Conservation (phyloP, 2,888 invertebrate genomes). For the Serrognathus titanus region DNA sequence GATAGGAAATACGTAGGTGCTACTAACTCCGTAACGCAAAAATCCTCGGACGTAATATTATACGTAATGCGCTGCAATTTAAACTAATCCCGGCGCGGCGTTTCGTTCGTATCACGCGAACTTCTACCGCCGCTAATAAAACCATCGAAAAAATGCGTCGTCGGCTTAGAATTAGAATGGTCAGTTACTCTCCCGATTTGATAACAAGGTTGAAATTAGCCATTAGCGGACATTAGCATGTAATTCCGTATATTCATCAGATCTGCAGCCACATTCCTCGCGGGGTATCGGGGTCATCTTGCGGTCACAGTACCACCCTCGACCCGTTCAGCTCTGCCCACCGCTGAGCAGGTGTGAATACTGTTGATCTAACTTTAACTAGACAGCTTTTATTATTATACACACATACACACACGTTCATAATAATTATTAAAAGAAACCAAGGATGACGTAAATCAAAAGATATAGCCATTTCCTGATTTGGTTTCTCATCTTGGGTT, state of each 20-base stretch:
- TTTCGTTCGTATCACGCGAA: constrained; percentile 9
- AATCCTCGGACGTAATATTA: not conserved
- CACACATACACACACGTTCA: too few species aligned
- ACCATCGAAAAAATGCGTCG: constrained; percentile 11
- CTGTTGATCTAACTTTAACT: not conserved
- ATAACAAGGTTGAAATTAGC: constrained; percentile 31
- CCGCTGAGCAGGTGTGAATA: constrained; percentile 11
- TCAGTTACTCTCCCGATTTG: constrained; percentile 6
- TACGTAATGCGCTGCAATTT: not conserved
- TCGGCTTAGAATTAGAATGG: not conserved
- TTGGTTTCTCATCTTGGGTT: not conserved
- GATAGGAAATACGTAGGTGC: constrained; percentile 9
- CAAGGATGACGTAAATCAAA: too few species aligned
- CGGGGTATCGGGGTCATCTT: constrained; percentile 38
- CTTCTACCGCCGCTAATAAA: constrained; percentile 10
- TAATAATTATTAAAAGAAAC: too few species aligned
- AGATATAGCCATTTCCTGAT: too few species aligned
- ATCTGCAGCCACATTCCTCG: constrained; percentile 37
- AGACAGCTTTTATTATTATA: not conserved
- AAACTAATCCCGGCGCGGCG: not conserved
- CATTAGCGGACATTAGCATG: constrained; percentile 39
- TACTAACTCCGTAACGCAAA: not conserved
- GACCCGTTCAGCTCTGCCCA: constrained; percentile 15
- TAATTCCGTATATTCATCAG: constrained; percentile 37
- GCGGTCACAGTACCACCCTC: constrained; percentile 35